Conservation (phyloP, 2,113 vertebrate species). For the Kryptolebias marmoratus region DNA sequence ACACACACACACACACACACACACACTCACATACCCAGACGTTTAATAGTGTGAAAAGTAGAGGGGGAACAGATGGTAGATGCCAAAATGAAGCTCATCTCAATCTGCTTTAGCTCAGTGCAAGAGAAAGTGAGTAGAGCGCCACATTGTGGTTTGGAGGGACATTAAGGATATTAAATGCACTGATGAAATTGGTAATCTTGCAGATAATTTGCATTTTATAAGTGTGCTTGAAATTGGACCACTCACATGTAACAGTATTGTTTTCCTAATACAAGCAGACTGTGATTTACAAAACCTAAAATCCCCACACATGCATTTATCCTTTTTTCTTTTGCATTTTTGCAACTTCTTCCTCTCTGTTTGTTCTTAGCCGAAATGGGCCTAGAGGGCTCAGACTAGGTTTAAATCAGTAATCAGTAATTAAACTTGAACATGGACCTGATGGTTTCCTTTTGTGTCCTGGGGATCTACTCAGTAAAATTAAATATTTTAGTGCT, state of each 20-base stretch:
- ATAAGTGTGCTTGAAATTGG: slow-evolving; percentile 1
- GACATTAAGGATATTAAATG: slow-evolving; percentile 20
- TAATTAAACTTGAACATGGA: slow-evolving; percentile 97
- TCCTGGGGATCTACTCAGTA: slow-evolving; percentile 87
- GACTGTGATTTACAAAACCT: not conserved
- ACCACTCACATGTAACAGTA: not conserved
- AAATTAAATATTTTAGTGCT: slow-evolving; percentile 91
- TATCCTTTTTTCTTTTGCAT: slow-evolving; percentile 3
- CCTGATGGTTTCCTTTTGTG: slow-evolving; percentile 86
- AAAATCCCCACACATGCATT: not conserved
- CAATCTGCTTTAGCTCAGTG: slow-evolving; percentile 56
- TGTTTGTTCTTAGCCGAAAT: slow-evolving; percentile 75
- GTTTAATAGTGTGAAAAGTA: slow-evolving; percentile 67
- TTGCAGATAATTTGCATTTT: not conserved
- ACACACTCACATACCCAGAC: slow-evolving; percentile 39
- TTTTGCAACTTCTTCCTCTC: slow-evolving; percentile 22
- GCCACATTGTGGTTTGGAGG: slow-evolving; percentile 82
- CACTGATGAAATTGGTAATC: slow-evolving; percentile 4
- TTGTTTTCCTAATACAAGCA: not conserved
- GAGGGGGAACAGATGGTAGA: slow-evolving; percentile 42
- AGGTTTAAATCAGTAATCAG: slow-evolving; percentile 94
- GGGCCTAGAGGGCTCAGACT: slow-evolving; percentile 87
- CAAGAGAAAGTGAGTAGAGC: slow-evolving; percentile 53
- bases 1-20: slow-evolving; percentile 38
- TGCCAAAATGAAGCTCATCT: slow-evolving; percentile 59